These are phyloP conservation scores for Cygnus buccinator DNA, from an alignment of 2,113 vertebrate species.

Conservation along the genomic window DNA sequence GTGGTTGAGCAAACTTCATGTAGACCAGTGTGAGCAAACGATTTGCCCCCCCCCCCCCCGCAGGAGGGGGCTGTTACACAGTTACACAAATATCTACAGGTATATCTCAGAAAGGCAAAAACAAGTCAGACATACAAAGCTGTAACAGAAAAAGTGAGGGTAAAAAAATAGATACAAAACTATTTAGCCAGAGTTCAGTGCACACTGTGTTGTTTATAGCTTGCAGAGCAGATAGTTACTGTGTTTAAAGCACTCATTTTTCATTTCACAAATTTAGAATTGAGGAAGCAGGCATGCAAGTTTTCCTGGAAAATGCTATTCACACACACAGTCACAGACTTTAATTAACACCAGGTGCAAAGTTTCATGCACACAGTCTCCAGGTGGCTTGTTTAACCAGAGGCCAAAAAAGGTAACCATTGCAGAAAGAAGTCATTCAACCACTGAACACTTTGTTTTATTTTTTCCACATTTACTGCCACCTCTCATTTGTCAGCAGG, in stretches of 20 bases:
- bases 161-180: conserved; percentile 20
- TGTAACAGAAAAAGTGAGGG: conserved; percentile 26
- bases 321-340: not conserved
- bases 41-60: too few relatives aligned
- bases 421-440: not conserved
- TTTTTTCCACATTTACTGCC: not conserved
- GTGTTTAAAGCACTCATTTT: not conserved
- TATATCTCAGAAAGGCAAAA: conserved; percentile 68
- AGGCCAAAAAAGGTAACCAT: not conserved
- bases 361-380: not conserved
- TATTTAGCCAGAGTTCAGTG: not conserved
- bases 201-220: not conserved
- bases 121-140: conserved; percentile 42
- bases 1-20: not conserved
- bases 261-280: not conserved
- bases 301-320: not conserved
- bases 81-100: conserved; percentile 48
- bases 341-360: not conserved
- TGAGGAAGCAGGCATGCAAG: not conserved
- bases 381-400: not conserved
- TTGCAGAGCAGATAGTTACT: not conserved
- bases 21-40: conserved; percentile 20
- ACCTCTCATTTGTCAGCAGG: not conserved
- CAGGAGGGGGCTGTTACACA: not conserved
- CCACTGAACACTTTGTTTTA: not conserved